These are phyloP conservation scores for Dendrolimus punctatus DNA, from an alignment of 1,140 invertebrate genomes.

Conservation along the genomic window DNA sequence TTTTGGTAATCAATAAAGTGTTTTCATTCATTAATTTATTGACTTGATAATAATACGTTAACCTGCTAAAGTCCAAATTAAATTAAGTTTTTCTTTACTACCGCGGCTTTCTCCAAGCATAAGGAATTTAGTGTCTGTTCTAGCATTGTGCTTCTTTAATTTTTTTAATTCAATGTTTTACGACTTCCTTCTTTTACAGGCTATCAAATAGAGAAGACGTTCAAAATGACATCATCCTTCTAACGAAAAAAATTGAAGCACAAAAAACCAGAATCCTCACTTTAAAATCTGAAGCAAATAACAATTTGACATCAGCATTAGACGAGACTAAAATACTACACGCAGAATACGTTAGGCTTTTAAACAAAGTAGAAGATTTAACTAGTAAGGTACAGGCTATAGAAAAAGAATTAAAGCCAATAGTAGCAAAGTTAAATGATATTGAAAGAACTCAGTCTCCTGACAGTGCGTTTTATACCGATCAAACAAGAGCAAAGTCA, in stretches of 20 bases:
- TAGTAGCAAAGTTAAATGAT: conserved; percentile 66
- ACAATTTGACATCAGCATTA: conserved; percentile 74
- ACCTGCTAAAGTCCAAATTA: no score
- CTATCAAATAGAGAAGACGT: conserved; percentile 87
- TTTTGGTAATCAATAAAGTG: no score
- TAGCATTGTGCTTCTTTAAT: no score
- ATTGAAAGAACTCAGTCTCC: conserved; percentile 56
- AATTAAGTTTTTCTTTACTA: no score
- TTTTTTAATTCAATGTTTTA: background rate
- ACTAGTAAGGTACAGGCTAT: conserved; percentile 72
- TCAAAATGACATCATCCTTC: conserved; percentile 81
- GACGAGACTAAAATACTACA: conserved; percentile 78
- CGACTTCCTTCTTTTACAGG: conserved; percentile 43
- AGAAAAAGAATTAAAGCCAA: conserved; percentile 74
- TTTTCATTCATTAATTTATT: no score
- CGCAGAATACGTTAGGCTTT: conserved; percentile 73
- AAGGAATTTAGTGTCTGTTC: no score
- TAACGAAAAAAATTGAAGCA: conserved; percentile 77
- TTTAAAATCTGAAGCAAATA: conserved; percentile 77
- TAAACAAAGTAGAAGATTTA: conserved; percentile 76
- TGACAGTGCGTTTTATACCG: conserved; percentile 59
- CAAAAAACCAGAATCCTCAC: conserved; percentile 77
- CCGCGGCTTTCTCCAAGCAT: no score
- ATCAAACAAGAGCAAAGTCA: conserved; percentile 59
- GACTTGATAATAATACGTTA: no score